Conservation (phyloP, 2,797 vertebrate genomes). For the Erpetoichthys calabaricus region DNA sequence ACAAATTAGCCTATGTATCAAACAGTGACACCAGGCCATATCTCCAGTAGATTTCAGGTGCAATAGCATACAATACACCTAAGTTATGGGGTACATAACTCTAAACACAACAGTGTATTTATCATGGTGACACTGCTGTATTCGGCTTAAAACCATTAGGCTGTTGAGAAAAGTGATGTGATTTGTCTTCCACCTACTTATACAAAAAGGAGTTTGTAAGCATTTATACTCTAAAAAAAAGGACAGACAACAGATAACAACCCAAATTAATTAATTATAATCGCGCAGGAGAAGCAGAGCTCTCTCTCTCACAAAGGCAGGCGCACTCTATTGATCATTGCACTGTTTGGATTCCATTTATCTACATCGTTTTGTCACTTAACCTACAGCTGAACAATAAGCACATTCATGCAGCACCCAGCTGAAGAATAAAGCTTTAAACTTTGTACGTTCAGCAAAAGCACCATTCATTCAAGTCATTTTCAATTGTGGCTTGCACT, state of each 20-base stretch:
- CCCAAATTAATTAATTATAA: neutral
- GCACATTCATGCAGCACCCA: too few species aligned
- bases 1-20: constrained; percentile 10
- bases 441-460: too few species aligned
- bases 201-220: constrained; percentile 11
- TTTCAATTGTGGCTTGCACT: too few species aligned
- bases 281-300: constrained; percentile 10
- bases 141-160: constrained; percentile 20
- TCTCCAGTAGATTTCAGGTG: constrained; percentile 1
- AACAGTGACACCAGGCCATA: constrained; percentile 2
- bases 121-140: constrained; percentile 5
- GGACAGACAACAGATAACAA: neutral
- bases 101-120: constrained; percentile 10
- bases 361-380: too few species aligned
- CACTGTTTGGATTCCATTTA: neutral
- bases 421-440: too few species aligned
- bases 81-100: constrained; percentile 4
- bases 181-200: constrained; percentile 16
- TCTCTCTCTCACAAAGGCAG: constrained; percentile 11
- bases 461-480: too few species aligned
- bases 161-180: constrained; percentile 6
- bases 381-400: too few species aligned
- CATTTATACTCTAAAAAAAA: neutral
- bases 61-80: constrained; percentile 1
- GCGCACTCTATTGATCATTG: constrained; percentile 15